Conservation (phyloP, 2,888 invertebrate genomes). For the Euproctis similis region DNA sequence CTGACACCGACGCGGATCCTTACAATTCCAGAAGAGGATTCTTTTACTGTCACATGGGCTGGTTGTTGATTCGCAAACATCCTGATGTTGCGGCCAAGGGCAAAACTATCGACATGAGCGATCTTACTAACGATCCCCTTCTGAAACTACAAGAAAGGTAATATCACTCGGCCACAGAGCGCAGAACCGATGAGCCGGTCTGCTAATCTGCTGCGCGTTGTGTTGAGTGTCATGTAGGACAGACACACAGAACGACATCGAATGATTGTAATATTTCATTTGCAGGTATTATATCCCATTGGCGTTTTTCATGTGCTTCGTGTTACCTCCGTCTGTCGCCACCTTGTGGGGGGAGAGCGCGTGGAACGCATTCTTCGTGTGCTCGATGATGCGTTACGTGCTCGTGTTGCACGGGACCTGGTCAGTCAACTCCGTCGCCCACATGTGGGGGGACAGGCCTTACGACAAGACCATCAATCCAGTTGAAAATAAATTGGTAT, state of each 20-base stretch:
- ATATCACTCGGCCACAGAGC: too few relatives aligned
- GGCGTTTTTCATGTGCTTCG: constrained; percentile 84
- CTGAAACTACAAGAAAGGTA: constrained; percentile 90
- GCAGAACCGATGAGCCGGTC: too few relatives aligned
- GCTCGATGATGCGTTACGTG: constrained; percentile 83
- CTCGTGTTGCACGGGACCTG: constrained; percentile 89
- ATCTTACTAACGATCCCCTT: constrained; percentile 86
- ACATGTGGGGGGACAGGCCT: constrained; percentile 83
- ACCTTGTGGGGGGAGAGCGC: constrained; percentile 85
- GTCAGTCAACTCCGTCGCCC: constrained; percentile 93
- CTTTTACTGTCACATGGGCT: constrained; percentile 97
- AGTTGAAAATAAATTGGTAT: constrained; percentile 80
- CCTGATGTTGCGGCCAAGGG: constrained; percentile 92
- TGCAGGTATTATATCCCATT: constrained; percentile 82
- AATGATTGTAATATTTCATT: constrained; percentile 14
- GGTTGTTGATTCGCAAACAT: constrained; percentile 93
- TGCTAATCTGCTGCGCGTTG: too few relatives aligned
- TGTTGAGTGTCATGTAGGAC: background rate
- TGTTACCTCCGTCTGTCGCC: constrained; percentile 84
- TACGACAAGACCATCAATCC: constrained; percentile 86
- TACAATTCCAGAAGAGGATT: constrained; percentile 95
- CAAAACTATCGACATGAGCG: constrained; percentile 87
- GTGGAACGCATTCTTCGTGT: constrained; percentile 78
- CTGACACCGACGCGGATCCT: constrained; percentile 95
- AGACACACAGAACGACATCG: too few relatives aligned